These are phyloP conservation scores for Ameiurus melas DNA, from an alignment of 2,113 vertebrate species.

Conservation along the genomic window DNA sequence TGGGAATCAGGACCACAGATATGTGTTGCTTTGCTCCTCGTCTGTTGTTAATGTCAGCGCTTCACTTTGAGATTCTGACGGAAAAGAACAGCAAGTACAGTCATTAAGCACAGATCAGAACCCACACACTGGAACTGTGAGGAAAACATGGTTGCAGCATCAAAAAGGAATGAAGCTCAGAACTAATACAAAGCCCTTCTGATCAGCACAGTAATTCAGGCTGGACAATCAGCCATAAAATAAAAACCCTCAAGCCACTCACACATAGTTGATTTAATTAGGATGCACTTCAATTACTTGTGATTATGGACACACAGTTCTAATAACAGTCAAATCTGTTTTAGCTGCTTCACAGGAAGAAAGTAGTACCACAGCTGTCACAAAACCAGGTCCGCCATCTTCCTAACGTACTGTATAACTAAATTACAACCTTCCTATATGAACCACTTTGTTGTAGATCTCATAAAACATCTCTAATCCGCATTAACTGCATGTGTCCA, in stretches of 20 bases:
- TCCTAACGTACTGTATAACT: neutral
- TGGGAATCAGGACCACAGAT: neutral
- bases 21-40: neutral
- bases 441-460: neutral
- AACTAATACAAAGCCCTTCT: slow-evolving; percentile 35
- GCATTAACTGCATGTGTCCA: neutral
- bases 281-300: neutral
- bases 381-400: neutral
- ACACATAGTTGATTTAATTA: slow-evolving; percentile 17
- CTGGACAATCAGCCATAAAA: slow-evolving; percentile 16
- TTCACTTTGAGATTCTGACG: slow-evolving; percentile 4
- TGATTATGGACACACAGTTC: neutral
- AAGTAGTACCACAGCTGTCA: neutral
- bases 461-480: neutral
- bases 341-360: neutral
- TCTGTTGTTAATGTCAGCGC: neutral
- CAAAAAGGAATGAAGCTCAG: slow-evolving; percentile 25
- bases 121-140: neutral
- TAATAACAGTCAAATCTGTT: slow-evolving; percentile 1
- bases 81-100: slow-evolving; percentile 21
- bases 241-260: neutral
- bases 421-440: neutral
- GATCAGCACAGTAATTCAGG: slow-evolving; percentile 29
- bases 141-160: slow-evolving; percentile 34
- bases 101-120: slow-evolving; percentile 35